These are phyloP conservation scores for Sebastes itinus DNA, from an alignment of 2,797 vertebrate genomes.

Conservation along the genomic window DNA sequence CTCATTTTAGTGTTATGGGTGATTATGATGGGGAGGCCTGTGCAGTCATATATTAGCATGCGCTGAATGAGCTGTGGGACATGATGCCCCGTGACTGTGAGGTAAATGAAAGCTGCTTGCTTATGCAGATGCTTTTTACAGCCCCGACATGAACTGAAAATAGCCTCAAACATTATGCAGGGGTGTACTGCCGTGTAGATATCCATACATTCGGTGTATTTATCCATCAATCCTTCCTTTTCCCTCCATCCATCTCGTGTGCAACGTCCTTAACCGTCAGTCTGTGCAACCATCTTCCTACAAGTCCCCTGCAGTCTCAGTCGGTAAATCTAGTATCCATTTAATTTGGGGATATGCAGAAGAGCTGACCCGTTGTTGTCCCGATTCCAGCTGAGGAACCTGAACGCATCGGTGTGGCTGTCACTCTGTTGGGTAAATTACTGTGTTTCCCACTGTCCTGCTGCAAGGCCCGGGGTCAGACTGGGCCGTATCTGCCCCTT, in stretches of 20 bases:
- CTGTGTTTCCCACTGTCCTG: constrained; percentile 69
- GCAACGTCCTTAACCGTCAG: constrained; percentile 49
- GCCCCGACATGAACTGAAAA: constrained; percentile 58
- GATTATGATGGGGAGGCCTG: constrained; percentile 80
- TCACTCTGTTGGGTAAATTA: constrained; percentile 77
- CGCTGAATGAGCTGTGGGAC: constrained; percentile 74
- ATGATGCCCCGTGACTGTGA: constrained; percentile 70
- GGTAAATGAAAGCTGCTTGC: constrained; percentile 77
- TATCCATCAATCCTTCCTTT: constrained; percentile 42
- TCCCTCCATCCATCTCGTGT: constrained; percentile 36
- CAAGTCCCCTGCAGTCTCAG: neutral
- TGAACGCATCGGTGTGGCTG: constrained; percentile 63
- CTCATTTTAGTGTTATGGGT: constrained; percentile 83
- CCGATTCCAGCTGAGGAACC: constrained; percentile 45
- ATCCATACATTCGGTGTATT: constrained; percentile 56
- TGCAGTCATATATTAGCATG: constrained; percentile 78
- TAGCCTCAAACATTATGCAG: constrained; percentile 60
- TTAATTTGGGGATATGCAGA: constrained; percentile 47
- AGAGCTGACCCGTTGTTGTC: constrained; percentile 38
- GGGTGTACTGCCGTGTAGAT: constrained; percentile 39
- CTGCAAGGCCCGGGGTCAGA: constrained; percentile 67
- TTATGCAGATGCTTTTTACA: constrained; percentile 77
- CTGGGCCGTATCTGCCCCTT: constrained; percentile 71
- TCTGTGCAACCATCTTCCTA: constrained; percentile 34
- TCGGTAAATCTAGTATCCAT: constrained; percentile 54